Evolutionary conservation across 2,797 vertebrate genomes (phyloP).

Genomic region (Dallia pectoralis): DNA sequence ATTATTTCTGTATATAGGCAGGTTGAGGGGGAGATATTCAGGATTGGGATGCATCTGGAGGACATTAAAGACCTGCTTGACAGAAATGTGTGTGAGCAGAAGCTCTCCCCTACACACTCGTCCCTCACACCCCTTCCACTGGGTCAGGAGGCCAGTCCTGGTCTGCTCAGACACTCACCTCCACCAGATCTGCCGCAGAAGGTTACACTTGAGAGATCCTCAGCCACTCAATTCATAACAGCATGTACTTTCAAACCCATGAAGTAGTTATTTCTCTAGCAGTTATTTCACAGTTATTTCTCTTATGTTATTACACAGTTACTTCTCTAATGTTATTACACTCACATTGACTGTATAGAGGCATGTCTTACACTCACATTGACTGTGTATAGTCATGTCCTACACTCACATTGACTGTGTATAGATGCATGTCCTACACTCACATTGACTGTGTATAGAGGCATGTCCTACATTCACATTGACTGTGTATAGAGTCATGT

Average conservation of each 20-base stretch:
- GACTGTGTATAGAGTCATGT: too few species aligned
- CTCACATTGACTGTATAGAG: too few species aligned
- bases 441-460: too few species aligned
- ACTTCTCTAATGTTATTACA: background rate
- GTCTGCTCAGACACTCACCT: slow-evolving; percentile 36
- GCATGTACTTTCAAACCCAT: background rate
- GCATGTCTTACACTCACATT: too few species aligned
- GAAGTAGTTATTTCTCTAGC: background rate
- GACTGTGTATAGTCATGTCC: too few species aligned
- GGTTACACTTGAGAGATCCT: slow-evolving; percentile 70
- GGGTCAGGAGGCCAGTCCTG: slow-evolving; percentile 27
- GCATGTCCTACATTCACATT: too few species aligned
- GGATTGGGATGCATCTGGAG: slow-evolving; percentile 82
- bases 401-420: too few species aligned
- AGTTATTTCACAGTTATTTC: too few species aligned
- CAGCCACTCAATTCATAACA: background rate
- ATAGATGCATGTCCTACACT: too few species aligned
- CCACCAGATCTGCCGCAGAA: slow-evolving; percentile 61
- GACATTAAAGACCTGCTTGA: slow-evolving; percentile 82
- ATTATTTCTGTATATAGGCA: slow-evolving; percentile 63
- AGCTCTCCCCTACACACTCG: slow-evolving; percentile 53
- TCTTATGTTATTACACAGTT: too few species aligned
- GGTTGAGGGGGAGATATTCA: slow-evolving; percentile 87
- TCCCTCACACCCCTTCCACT: slow-evolving; percentile 42
- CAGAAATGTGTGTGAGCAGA: slow-evolving; percentile 60